Conservation (phyloP, 2,113 vertebrate species). For the Cranoglanis bouderius region DNA sequence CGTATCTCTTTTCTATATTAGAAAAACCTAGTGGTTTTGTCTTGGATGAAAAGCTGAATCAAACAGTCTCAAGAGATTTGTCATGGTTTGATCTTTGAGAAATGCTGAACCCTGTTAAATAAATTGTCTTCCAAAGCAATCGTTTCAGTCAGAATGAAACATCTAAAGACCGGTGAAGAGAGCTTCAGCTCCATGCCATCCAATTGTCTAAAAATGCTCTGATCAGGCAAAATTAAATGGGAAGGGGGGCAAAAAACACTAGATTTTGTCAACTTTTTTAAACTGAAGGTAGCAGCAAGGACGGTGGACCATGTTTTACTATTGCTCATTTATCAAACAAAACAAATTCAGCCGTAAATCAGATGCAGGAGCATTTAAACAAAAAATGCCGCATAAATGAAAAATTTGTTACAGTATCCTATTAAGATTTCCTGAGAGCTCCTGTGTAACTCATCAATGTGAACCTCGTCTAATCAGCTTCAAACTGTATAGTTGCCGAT, state of each 20-base stretch:
- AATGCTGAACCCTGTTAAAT: slow-evolving; percentile 35
- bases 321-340: not conserved
- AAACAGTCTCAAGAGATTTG: slow-evolving; percentile 31
- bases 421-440: not conserved
- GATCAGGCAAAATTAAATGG: not conserved
- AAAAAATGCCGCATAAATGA: not conserved
- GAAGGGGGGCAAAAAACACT: not conserved
- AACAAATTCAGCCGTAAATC: not conserved
- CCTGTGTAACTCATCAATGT: not conserved
- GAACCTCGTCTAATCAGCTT: not conserved
- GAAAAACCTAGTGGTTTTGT: slow-evolving; percentile 16
- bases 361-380: not conserved
- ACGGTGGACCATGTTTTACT: not conserved
- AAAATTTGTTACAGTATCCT: not conserved
- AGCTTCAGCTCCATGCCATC: not conserved
- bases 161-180: slow-evolving; percentile 14
- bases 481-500: not conserved
- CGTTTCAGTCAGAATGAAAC: slow-evolving; percentile 41
- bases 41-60: slow-evolving; percentile 33
- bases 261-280: not conserved
- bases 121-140: slow-evolving; percentile 37
- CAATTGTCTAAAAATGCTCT: slow-evolving; percentile 18
- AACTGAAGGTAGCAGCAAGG: not conserved
- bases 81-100: slow-evolving; percentile 27
- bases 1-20: not conserved